These are phyloP conservation scores for Grapholita molesta DNA, from an alignment of 1,140 invertebrate species.

Conservation along the genomic window DNA sequence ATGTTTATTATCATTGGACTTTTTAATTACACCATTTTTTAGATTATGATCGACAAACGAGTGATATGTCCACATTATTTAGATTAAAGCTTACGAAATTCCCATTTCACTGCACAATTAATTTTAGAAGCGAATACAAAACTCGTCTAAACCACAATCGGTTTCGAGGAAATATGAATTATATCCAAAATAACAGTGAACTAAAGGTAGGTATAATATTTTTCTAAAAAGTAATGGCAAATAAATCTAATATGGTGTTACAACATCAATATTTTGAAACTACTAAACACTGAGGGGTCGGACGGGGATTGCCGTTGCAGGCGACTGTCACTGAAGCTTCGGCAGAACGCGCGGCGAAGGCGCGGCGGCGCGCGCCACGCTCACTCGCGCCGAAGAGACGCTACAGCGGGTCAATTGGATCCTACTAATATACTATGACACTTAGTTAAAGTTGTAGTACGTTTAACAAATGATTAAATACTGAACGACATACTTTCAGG, in stretches of 20 bases:
- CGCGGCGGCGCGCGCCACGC: slow-evolving; percentile 3
- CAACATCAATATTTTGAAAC: slow-evolving; percentile 48
- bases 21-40: slow-evolving; percentile 29
- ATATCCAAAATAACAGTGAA: slow-evolving; percentile 31
- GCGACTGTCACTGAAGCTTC: slow-evolving; percentile 18
- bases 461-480: not conserved
- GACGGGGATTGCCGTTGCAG: slow-evolving; percentile 36
- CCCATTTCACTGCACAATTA: slow-evolving; percentile 35
- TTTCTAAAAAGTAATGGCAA: slow-evolving; percentile 44
- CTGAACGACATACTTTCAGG: not conserved
- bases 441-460: not conserved
- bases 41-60: slow-evolving; percentile 29
- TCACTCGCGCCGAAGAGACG: slow-evolving; percentile 13
- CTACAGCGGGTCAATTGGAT: not conserved
- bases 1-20: slow-evolving; percentile 51
- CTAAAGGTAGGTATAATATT: slow-evolving; percentile 27
- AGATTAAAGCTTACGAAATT: slow-evolving; percentile 59
- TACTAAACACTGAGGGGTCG: slow-evolving; percentile 48
- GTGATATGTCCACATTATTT: slow-evolving; percentile 60
- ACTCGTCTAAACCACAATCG: slow-evolving; percentile 26
- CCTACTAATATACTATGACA: not conserved
- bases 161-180: slow-evolving; percentile 32
- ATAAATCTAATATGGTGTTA: slow-evolving; percentile 44
- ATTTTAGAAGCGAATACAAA: slow-evolving; percentile 29
- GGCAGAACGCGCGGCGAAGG: not conserved